Conservation (phyloP, 2,113 vertebrate genomes). For the Peromyscus maniculatus region DNA sequence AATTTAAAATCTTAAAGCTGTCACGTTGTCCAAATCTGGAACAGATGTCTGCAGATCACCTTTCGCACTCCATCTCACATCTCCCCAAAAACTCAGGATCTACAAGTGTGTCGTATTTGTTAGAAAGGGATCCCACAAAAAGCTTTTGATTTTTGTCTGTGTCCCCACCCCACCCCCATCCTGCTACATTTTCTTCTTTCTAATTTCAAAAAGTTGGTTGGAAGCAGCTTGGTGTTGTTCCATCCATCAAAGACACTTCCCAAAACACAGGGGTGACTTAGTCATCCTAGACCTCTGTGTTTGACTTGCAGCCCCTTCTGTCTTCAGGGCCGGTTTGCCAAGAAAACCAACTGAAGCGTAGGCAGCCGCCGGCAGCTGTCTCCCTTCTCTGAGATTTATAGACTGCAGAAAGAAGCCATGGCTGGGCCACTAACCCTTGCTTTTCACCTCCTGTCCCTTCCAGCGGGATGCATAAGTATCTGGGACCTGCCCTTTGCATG, state of each 20-base stretch:
- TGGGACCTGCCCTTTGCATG: not conserved
- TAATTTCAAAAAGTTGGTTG: not conserved
- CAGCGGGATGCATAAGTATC: not conserved
- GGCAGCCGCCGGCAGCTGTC: constrained; percentile 72
- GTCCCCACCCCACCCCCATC: not conserved
- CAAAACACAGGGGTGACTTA: constrained; percentile 58
- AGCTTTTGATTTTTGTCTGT: not conserved
- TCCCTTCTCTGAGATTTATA: constrained; percentile 63
- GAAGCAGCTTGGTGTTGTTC: not conserved
- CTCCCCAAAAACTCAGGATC: not conserved
- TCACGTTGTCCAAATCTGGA: not conserved
- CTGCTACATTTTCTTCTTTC: not conserved
- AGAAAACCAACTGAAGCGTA: constrained; percentile 70
- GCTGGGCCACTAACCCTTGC: constrained; percentile 43
- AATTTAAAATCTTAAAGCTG: not conserved
- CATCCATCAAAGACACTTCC: constrained; percentile 54
- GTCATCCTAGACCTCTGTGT: constrained; percentile 52
- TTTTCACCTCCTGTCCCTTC: constrained; percentile 7
- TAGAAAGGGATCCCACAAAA: constrained; percentile 1
- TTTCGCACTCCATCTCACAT: not conserved
- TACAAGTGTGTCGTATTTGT: not conserved
- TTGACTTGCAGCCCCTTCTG: constrained; percentile 53
- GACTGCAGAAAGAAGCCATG: constrained; percentile 52
- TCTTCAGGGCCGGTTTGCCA: constrained; percentile 61
- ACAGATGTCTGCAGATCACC: not conserved